Evolutionary conservation across 2,113 vertebrate genomes (phyloP).

Genomic region (Micromys minutus): DNA sequence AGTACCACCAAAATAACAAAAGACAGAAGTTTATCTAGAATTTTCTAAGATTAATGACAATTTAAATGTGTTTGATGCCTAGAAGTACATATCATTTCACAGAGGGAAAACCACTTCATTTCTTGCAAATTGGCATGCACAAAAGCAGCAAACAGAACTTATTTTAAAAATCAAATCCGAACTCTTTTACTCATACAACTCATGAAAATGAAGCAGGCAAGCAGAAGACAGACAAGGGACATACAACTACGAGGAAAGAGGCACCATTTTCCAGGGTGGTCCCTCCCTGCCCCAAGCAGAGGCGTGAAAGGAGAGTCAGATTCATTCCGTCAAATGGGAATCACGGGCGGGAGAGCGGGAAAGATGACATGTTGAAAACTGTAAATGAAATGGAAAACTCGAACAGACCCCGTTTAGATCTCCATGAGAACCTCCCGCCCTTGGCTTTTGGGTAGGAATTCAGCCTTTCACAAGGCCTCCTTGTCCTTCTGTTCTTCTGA

Average conservation of each 20-base stretch:
- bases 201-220: not conserved
- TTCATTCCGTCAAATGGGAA: not conserved
- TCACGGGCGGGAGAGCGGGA: not conserved
- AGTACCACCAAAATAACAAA: not conserved
- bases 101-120: not conserved
- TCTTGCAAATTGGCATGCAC: not conserved
- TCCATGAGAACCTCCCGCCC: constrained; percentile 64
- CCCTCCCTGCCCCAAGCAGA: not conserved
- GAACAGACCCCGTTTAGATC: constrained; percentile 68
- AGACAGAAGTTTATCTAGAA: not conserved
- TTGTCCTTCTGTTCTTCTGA: constrained; percentile 81
- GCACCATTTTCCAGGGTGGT: not conserved
- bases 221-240: constrained; percentile 40
- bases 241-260: not conserved
- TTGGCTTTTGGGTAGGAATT: constrained; percentile 78
- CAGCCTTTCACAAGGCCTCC: constrained; percentile 76
- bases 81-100: constrained; percentile 14
- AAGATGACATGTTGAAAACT: constrained; percentile 46
- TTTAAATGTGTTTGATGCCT: constrained; percentile 10
- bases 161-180: constrained; percentile 56
- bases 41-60: not conserved
- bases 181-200: not conserved
- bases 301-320: not conserved
- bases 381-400: constrained; percentile 67
- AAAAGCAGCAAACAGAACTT: constrained; percentile 18